Evolutionary conservation across 2,888 invertebrate species (phyloP), one percentile per base, ranked within the genome.

Genomic region (Polyommatus iphigenia): DNA sequence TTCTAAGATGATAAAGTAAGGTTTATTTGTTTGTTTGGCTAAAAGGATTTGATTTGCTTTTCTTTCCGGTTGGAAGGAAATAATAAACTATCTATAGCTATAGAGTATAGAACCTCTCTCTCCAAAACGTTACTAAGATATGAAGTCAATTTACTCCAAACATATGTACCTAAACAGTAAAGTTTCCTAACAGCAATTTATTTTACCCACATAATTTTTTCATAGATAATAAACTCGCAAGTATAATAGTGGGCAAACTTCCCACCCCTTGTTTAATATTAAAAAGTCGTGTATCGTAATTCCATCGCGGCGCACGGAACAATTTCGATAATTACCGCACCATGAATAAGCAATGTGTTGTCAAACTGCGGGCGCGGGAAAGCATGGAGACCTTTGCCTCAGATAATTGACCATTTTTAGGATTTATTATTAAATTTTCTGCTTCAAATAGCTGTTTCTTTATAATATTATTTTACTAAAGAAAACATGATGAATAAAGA

Each of bases 271-370:
- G 81, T 81, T 81, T 81, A 82, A 82, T 83, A 82, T 82, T 81
- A 80, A 82, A 83, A 82, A 81, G 80, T 82, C 80, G 82, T 84
- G 84, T 84, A 85, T 86, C 84, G 85, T 85, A 84, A 87, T 86
- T 83, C 82, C 81, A 80, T 81, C 81, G 81, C 81, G 81, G 72
- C 82, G 83, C 82, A 83, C 82, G 82, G 82, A 84, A 88, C 85
- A 86, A 87, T 89, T 90, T 85, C 83, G 83, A 87, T 89, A 88
- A 91, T 91, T 88, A 87, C 85, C 82, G 82, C 81, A 79, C 85
- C 87, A 89, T 90, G 90, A 90, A 91, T 91, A 91, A 88, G 85
- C 87, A 89, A 90, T 90, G 86, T 79, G 80, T 81, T 85, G 86
- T 87, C 87, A 87, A 86, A 87, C 85, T 85, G 84, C 86, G 84